phyloP scores from a whole-genome alignment of 2,113 vertebrate species.

The Stigmatopora argus region DNA sequence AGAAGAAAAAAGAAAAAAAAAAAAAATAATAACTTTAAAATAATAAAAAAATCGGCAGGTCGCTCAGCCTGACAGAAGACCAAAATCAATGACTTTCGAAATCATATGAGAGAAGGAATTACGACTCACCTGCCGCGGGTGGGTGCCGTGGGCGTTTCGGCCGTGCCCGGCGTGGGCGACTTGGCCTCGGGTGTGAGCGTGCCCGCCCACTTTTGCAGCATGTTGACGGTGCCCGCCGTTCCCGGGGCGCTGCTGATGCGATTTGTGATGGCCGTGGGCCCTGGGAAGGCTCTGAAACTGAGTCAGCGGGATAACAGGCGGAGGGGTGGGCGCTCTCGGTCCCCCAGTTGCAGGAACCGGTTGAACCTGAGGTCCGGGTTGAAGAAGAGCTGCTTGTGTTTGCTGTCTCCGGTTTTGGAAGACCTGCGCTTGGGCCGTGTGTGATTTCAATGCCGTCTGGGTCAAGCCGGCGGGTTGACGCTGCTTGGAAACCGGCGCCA shows the following conservation, averaged over 20 bases:
- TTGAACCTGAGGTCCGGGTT: constrained; percentile 26
- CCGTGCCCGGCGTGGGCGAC: not conserved
- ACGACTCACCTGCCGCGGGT: constrained; percentile 56
- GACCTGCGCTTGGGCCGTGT: constrained; percentile 43
- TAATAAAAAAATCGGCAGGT: no score
- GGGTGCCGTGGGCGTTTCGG: constrained; percentile 21
- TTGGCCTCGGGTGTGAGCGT: constrained; percentile 11
- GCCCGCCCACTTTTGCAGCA: constrained; percentile 7
- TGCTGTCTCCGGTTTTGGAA: constrained; percentile 58
- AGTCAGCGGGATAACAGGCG: constrained; percentile 52
- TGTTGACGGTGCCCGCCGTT: constrained; percentile 8
- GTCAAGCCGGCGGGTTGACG: constrained; percentile 45
- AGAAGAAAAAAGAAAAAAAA: no score
- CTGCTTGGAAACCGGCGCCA: constrained; percentile 16
- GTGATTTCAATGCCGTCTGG: constrained; percentile 52
- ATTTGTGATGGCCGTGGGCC: constrained; percentile 30
- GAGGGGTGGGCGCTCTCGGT: constrained; percentile 50
- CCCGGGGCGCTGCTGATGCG: constrained; percentile 1
- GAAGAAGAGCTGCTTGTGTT: constrained; percentile 53
- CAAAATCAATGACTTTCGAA: no score
- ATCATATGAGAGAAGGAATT: not conserved
- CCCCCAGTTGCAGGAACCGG: not conserved
- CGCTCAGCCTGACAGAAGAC: no score
- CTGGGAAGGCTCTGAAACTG: constrained; percentile 62
- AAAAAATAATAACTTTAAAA: no score